A percentile compares a stretch with the other conserved stretches of the same genome.
phyloP scores from a whole-genome alignment of 2,888 invertebrate species.

The Melolontha melolontha region DNA sequence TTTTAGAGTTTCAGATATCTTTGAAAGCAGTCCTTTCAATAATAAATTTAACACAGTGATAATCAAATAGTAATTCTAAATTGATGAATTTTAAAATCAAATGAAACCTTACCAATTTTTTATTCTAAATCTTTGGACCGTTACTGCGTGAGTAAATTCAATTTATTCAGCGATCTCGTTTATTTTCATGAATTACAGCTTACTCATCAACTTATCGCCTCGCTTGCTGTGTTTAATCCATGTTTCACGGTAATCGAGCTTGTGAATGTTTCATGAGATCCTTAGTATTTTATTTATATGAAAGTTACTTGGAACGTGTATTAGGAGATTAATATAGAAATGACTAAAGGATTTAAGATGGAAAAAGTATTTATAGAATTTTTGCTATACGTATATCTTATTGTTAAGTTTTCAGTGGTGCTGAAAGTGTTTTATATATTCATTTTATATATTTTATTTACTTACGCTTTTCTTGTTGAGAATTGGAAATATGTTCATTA shows the following conservation, averaged over 20 bases:
- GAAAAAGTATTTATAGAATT: background rate
- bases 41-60: too few relatives aligned
- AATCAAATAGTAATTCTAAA: too few relatives aligned
- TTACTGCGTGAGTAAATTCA: background rate
- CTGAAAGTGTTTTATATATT: background rate
- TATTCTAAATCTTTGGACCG: background rate
- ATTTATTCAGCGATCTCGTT: background rate
- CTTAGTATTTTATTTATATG: conserved; percentile 16
- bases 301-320: background rate
- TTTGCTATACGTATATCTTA: too few relatives aligned
- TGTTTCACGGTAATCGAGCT: background rate
- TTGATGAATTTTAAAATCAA: too few relatives aligned
- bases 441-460: background rate
- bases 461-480: too few relatives aligned
- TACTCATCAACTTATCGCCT: conserved; percentile 26
- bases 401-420: background rate
- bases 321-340: conserved; percentile 16
- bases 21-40: too few relatives aligned
- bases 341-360: background rate
- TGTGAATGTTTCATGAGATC: conserved; percentile 17
- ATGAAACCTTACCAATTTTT: too few relatives aligned
- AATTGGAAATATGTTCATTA: too few relatives aligned
- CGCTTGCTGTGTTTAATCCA: conserved; percentile 5
- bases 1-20: too few relatives aligned
- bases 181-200: conserved; percentile 23